Conservation (phyloP, 2,797 vertebrate species). For the Myotis pilosus region DNA sequence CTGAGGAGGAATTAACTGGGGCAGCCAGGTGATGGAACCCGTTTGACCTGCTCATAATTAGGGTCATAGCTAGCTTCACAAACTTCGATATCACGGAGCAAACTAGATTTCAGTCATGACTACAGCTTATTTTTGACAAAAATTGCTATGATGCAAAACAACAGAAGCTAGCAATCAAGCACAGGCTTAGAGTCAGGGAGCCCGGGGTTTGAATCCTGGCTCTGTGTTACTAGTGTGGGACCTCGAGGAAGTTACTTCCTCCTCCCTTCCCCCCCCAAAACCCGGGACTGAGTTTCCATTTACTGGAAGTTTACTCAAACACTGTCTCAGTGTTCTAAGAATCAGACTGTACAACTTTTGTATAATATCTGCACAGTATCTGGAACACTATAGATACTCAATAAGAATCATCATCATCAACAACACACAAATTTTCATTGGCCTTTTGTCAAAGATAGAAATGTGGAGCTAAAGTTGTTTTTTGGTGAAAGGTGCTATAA, state of each 20-base stretch:
- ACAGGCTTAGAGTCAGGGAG: not conserved
- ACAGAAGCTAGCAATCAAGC: not conserved
- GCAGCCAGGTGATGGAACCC: not conserved
- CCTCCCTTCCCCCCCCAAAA: accelerated
- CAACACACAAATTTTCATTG: not conserved
- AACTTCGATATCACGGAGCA: not conserved
- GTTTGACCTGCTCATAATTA: not conserved
- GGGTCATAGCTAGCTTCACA: not conserved
- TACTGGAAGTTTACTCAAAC: not conserved
- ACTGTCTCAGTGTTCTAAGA: not conserved
- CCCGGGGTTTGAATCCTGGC: not conserved
- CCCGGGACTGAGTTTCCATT: not conserved
- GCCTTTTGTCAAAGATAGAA: not conserved
- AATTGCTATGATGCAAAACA: not conserved
- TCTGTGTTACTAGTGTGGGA: not conserved
- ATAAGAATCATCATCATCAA: not conserved
- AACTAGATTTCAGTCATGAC: not conserved
- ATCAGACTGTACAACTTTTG: not conserved
- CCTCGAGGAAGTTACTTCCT: not conserved
- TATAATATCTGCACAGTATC: not conserved
- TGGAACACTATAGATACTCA: not conserved
- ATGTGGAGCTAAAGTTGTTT: not conserved
- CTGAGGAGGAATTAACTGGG: not conserved
- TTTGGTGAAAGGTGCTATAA: not conserved
- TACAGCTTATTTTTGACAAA: not conserved